Conservation (phyloP, 2,888 invertebrate genomes). For the Clistopyga incitator region DNA sequence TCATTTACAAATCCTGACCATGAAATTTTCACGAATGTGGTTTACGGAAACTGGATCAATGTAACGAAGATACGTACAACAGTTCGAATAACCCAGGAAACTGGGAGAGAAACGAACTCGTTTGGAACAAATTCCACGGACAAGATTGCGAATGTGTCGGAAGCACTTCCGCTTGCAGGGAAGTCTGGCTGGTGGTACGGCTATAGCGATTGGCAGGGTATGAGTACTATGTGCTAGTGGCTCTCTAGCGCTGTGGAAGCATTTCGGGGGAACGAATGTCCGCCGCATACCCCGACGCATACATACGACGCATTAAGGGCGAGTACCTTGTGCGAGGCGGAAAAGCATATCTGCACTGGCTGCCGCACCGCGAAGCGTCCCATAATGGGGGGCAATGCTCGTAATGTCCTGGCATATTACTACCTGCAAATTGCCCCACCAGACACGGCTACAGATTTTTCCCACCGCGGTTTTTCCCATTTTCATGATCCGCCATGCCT, state of each 20-base stretch:
- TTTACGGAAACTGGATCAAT: not conserved
- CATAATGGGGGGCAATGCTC: constrained; percentile 64
- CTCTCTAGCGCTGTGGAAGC: constrained; percentile 47
- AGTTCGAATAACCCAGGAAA: not conserved
- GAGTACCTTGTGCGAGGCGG: constrained; percentile 44
- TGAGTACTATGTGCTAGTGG: constrained; percentile 42
- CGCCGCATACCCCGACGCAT: constrained; percentile 74
- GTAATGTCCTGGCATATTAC: constrained; percentile 71
- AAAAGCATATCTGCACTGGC: constrained; percentile 41
- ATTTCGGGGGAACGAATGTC: constrained; percentile 71
- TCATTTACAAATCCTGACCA: no score
- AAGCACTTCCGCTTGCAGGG: constrained; percentile 31
- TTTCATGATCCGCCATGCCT: not conserved
- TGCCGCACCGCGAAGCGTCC: constrained; percentile 46
- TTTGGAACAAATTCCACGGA: constrained; percentile 43
- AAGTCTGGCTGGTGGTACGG: constrained; percentile 22
- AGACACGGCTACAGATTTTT: constrained; percentile 45
- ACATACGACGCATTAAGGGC: constrained; percentile 74
- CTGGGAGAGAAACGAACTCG: constrained; percentile 13
- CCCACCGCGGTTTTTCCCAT: constrained; percentile 2
- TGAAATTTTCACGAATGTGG: not conserved
- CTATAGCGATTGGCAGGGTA: constrained; percentile 38
- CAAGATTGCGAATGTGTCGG: constrained; percentile 46
- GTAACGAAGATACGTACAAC: not conserved
- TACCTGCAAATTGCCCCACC: constrained; percentile 70